phyloP scores from a whole-genome alignment of 2,113 vertebrate species.

The Solea senegalensis region DNA sequence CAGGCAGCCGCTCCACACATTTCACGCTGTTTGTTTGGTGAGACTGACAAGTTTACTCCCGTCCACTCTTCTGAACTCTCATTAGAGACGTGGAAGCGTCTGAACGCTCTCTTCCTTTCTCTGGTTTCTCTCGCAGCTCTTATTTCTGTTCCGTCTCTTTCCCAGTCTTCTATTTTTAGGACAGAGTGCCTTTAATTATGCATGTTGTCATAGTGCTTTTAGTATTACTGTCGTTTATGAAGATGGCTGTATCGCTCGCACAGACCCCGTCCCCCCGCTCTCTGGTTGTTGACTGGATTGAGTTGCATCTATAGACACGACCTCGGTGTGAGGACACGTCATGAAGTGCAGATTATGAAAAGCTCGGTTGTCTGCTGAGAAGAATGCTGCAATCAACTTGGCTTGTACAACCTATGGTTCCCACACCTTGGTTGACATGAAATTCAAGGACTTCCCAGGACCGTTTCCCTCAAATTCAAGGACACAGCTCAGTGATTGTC shows the following conservation, averaged over 20 bases:
- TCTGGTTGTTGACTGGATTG: slow-evolving; percentile 33
- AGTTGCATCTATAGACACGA: slow-evolving; percentile 2
- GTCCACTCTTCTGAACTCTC: not conserved
- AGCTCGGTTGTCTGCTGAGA: not conserved
- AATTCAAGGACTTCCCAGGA: no score
- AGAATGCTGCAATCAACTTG: no score
- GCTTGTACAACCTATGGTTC: no score
- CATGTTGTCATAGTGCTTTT: slow-evolving; percentile 68
- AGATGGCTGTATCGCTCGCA: slow-evolving; percentile 12
- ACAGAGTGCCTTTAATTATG: slow-evolving; percentile 67
- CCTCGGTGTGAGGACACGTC: not conserved
- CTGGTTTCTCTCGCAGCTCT: slow-evolving; percentile 35
- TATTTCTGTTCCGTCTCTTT: slow-evolving; percentile 29
- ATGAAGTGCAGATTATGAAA: slow-evolving; percentile 14
- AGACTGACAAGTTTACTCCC: slow-evolving; percentile 49
- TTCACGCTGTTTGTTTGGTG: slow-evolving; percentile 56
- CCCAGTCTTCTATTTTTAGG: slow-evolving; percentile 60
- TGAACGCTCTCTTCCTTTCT: slow-evolving; percentile 2
- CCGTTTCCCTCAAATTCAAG: no score
- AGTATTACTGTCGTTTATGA: slow-evolving; percentile 56
- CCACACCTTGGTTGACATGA: no score
- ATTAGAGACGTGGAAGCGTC: not conserved
- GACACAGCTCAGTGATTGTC: no score
- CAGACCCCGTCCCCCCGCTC: not conserved
- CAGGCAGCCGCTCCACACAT: slow-evolving; percentile 45